Conservation (phyloP, 2,113 vertebrate species). For the Oncorhynchus gorbuscha region DNA sequence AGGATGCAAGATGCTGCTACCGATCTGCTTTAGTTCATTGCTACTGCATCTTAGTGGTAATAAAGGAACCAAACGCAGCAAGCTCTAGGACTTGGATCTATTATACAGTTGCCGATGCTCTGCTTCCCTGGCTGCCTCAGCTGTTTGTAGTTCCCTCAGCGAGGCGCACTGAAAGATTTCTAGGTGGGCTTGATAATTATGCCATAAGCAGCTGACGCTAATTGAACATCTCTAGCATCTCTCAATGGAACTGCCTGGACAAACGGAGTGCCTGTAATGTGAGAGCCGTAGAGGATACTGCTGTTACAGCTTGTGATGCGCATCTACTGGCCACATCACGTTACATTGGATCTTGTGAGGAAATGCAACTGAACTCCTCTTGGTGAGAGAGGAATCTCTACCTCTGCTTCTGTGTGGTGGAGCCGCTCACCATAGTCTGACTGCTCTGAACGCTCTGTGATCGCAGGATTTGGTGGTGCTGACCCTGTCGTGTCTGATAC, state of each 20-base stretch:
- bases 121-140: background rate
- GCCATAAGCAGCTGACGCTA: conserved; percentile 2
- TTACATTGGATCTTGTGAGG: background rate
- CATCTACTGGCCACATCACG: background rate
- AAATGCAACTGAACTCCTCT: background rate
- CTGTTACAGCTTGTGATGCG: background rate
- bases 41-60: too few relatives aligned
- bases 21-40: background rate
- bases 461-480: too few relatives aligned
- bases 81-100: background rate
- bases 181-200: background rate
- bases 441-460: background rate
- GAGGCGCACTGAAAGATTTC: background rate
- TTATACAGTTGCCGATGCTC: background rate
- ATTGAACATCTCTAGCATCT: background rate
- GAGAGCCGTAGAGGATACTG: background rate
- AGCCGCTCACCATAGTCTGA: background rate
- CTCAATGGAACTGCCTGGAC: background rate
- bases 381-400: background rate
- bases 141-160: background rate
- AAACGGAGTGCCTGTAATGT: background rate
- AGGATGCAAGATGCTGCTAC: background rate
- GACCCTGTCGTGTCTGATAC: background rate
- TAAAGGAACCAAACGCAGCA: background rate
- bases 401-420: too few relatives aligned